Evolutionary conservation across 2,888 invertebrate genomes (phyloP).

Genomic region (Lissonota sp.): DNA sequence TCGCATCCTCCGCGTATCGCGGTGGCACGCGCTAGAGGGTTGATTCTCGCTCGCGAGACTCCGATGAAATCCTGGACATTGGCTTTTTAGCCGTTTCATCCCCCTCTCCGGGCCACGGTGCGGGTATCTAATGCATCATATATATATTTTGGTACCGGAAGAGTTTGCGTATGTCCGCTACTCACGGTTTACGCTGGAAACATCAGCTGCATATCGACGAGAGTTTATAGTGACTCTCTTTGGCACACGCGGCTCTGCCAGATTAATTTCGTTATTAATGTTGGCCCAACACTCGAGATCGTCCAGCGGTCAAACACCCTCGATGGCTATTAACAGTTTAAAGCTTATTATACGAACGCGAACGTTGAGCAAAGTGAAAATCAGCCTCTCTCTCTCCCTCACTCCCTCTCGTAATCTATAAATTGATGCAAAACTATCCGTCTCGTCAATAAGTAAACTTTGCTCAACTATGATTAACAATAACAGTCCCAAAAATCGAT

Average conservation of each 20-base stretch:
- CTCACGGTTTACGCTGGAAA: slow-evolving; percentile 1
- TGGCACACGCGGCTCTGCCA: slow-evolving; percentile 67
- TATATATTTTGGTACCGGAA: slow-evolving; percentile 7
- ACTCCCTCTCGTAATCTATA: not conserved
- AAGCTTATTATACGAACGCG: slow-evolving; percentile 70
- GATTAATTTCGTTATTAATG: slow-evolving; percentile 84
- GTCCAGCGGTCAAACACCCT: slow-evolving; percentile 81
- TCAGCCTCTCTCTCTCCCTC: slow-evolving; percentile 21
- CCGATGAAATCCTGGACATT: slow-evolving; percentile 60
- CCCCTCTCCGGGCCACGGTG: slow-evolving; percentile 3
- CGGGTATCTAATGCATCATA: not conserved
- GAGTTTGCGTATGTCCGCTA: slow-evolving; percentile 11
- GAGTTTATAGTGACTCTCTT: slow-evolving; percentile 66
- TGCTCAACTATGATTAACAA: no score
- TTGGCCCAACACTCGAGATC: slow-evolving; percentile 83
- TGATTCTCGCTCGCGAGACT: slow-evolving; percentile 39
- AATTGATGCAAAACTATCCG: slow-evolving; percentile 3
- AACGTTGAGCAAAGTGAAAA: slow-evolving; percentile 43
- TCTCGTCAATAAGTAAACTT: no score
- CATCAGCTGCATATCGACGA: slow-evolving; percentile 30
- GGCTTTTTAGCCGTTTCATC: slow-evolving; percentile 58
- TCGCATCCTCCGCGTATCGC: not conserved
- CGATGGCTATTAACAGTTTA: slow-evolving; percentile 79
- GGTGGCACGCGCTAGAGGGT: slow-evolving; percentile 18
- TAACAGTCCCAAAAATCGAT: no score